A percentile compares a stretch with the other conserved stretches of the same genome.
Conservation (phyloP, 2,797 vertebrate species). For the Australoheros facetus region DNA sequence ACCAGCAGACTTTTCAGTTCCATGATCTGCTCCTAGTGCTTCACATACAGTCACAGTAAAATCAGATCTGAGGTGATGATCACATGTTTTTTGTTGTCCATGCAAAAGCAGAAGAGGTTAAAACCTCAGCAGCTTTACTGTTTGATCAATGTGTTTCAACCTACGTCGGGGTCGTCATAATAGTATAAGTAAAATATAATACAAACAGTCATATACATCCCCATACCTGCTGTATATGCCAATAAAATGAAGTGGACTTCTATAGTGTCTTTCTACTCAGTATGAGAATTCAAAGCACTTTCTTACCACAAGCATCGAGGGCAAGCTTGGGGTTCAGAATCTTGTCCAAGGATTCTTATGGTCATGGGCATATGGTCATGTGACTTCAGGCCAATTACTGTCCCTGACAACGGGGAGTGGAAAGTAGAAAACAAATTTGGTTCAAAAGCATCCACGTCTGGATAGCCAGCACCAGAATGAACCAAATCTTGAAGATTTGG, state of each 20-base stretch:
- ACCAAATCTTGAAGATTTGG: neutral
- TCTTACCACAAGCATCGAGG: no score
- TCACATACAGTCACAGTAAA: neutral
- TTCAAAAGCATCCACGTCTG: neutral
- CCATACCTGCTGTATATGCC: no score
- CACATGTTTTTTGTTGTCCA: neutral
- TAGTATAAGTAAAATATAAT: no score
- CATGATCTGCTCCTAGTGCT: neutral
- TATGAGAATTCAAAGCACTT: no score
- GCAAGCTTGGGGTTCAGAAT: no score
- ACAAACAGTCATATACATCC: no score
- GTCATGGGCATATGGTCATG: no score
- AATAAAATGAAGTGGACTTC: no score
- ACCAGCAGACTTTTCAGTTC: neutral
- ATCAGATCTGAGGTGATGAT: neutral
- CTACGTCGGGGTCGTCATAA: neutral
- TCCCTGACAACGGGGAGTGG: no score
- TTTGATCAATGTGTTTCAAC: neutral
- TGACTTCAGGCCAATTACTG: no score
- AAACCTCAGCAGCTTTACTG: neutral
- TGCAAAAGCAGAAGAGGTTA: neutral
- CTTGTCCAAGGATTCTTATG: no score
- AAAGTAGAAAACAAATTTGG: neutral
- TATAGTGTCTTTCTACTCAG: no score
- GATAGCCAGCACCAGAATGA: neutral